Conservation (phyloP, 1,140 invertebrate genomes). For the Bombus soroeensis region DNA sequence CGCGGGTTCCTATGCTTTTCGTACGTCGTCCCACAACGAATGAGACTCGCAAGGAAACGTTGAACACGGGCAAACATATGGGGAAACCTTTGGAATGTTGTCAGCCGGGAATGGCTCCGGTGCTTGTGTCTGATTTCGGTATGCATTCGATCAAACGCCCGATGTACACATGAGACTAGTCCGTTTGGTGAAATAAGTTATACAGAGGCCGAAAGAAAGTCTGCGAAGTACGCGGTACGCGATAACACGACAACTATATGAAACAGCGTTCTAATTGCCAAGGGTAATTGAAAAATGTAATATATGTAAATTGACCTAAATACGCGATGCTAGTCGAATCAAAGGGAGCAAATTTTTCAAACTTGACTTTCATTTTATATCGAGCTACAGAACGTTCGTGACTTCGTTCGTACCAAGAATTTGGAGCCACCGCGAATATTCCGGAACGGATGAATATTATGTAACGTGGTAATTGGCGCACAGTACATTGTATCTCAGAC, state of each 20-base stretch:
- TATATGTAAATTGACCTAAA: no score
- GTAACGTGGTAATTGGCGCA: no score
- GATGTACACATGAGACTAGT: neutral
- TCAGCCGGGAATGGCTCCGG: neutral
- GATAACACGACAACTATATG: neutral
- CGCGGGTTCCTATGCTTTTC: neutral
- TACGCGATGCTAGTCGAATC: no score
- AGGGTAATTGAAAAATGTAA: neutral
- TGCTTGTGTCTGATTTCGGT: neutral
- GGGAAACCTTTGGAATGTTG: neutral
- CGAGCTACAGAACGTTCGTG: no score
- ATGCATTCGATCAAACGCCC: neutral
- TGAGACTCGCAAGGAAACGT: neutral
- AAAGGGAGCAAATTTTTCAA: no score
- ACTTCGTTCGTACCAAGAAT: no score
- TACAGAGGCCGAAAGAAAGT: neutral
- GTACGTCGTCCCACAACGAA: neutral
- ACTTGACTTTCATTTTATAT: no score
- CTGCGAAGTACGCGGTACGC: accelerated
- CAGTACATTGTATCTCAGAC: no score
- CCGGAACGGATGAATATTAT: no score
- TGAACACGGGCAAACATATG: neutral
- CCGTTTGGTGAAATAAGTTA: neutral
- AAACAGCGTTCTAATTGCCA: neutral
- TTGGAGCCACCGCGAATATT: no score